phyloP scores from a whole-genome alignment of 2,797 vertebrate species.

The Myotis findleyi region DNA sequence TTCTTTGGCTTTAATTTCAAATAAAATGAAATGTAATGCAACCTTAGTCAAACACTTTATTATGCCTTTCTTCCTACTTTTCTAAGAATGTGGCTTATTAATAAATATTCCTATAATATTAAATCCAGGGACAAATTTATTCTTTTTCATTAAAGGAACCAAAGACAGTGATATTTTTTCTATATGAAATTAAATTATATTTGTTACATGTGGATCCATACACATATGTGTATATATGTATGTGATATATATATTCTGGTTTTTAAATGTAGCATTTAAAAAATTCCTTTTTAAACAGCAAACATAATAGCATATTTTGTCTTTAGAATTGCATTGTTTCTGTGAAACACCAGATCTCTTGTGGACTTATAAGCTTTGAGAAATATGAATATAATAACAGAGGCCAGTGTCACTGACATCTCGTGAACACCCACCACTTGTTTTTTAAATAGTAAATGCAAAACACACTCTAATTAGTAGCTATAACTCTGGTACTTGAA shows the following conservation, averaged over 20 bases:
- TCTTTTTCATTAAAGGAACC: constrained; percentile 53
- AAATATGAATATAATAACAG: constrained; percentile 85
- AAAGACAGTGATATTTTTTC: constrained; percentile 24
- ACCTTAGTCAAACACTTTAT: background rate
- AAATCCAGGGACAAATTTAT: constrained; percentile 50
- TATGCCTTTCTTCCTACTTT: constrained; percentile 1
- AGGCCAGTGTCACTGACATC: constrained; percentile 80
- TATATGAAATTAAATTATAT: constrained; percentile 48
- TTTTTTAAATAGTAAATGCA: constrained; percentile 83
- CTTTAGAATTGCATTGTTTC: constrained; percentile 81
- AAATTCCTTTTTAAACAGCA: constrained; percentile 72
- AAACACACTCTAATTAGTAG: constrained; percentile 87
- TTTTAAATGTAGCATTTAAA: constrained; percentile 55
- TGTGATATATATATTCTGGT: background rate
- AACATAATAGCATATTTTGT: constrained; percentile 77
- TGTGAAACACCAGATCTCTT: constrained; percentile 78
- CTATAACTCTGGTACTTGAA: constrained; percentile 82
- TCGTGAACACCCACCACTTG: constrained; percentile 81
- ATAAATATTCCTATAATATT: constrained; percentile 52
- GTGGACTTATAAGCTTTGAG: constrained; percentile 72
- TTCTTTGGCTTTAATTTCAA: constrained; percentile 61
- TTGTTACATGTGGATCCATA: constrained; percentile 25
- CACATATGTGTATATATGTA: too few species aligned
- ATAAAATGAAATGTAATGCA: constrained; percentile 49
- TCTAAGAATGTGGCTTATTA: constrained; percentile 26